A percentile compares a stretch with the other conserved stretches of the same genome.
Conservation (phyloP, 2,797 vertebrate genomes). For the Amblyraja radiata region DNA sequence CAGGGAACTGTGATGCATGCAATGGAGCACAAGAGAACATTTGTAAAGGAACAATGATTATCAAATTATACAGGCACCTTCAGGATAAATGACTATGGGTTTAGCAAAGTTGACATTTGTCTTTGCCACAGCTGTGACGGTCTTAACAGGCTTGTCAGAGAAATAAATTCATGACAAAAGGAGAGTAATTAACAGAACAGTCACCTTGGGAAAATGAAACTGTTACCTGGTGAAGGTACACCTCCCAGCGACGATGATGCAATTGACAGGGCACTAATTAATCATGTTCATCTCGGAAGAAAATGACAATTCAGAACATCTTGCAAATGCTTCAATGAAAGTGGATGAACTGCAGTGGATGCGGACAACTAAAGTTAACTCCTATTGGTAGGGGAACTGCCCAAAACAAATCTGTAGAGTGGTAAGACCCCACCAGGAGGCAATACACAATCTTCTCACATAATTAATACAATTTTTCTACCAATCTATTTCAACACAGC, state of each 20-base stretch:
- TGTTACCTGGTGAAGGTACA: conserved; percentile 6
- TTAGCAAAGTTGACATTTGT: background rate
- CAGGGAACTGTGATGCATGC: background rate
- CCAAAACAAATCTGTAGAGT: too few species aligned
- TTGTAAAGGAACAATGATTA: conserved; percentile 1
- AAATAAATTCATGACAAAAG: conserved; percentile 21
- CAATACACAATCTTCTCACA: background rate
- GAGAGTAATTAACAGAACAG: background rate
- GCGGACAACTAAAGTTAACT: background rate
- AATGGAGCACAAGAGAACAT: background rate
- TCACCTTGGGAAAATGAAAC: background rate
- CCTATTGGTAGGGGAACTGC: background rate
- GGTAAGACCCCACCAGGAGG: too few species aligned
- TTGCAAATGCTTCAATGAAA: background rate
- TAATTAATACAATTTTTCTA: background rate
- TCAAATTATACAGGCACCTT: background rate
- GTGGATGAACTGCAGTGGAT: background rate
- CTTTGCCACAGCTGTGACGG: background rate
- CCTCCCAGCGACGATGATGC: background rate
- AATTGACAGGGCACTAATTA: background rate
- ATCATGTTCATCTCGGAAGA: background rate
- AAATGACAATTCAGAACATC: background rate
- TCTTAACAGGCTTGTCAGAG: background rate
- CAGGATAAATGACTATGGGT: background rate
- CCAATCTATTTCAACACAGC: background rate